phyloP scores from a whole-genome alignment of 2,888 invertebrate species.

The Lasioglossum villosulum region DNA sequence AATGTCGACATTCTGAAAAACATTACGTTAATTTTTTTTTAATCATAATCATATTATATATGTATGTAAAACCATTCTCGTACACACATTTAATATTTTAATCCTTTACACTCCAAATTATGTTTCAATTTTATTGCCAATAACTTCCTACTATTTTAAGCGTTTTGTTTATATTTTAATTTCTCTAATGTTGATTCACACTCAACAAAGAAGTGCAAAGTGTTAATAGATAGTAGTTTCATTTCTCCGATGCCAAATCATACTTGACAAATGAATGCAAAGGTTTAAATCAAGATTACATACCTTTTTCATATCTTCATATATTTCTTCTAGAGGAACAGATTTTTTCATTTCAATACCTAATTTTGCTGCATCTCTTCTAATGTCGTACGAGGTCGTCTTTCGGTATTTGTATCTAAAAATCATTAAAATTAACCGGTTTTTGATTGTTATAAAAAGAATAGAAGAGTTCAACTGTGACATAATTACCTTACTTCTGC shows the following conservation, averaged over 20 bases:
- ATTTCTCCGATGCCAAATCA: too few species aligned
- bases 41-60: neutral
- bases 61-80: neutral
- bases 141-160: too few species aligned
- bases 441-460: neutral
- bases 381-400: neutral
- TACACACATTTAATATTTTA: neutral
- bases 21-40: conserved; percentile 10
- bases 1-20: conserved; percentile 87
- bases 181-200: too few species aligned
- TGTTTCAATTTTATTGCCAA: too few species aligned
- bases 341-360: conserved; percentile 89
- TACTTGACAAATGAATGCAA: too few species aligned
- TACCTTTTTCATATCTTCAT: conserved; percentile 89
- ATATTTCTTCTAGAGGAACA: conserved; percentile 90
- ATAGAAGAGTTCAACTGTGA: neutral
- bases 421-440: neutral
- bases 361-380: conserved; percentile 81
- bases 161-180: too few species aligned
- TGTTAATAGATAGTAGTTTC: too few species aligned
- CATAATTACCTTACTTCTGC: conserved; percentile 88
- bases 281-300: neutral
- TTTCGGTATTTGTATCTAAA: conserved; percentile 40
- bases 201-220: too few species aligned
- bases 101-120: too few species aligned